Evolutionary conservation across 2,888 invertebrate genomes (phyloP).

Genomic region (Cataglyphis altisquamis): DNA sequence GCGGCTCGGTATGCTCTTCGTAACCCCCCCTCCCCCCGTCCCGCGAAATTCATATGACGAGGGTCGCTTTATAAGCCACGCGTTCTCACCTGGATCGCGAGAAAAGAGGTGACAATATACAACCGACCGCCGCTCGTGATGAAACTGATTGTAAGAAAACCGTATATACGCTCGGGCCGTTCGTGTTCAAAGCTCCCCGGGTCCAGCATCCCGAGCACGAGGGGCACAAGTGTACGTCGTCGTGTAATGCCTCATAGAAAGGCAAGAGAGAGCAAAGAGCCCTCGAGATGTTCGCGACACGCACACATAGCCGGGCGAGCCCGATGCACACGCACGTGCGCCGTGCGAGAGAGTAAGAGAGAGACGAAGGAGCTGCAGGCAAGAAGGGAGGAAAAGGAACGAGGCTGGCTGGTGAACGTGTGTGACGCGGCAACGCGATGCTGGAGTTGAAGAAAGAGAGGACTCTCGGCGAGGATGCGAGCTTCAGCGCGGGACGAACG

Average conservation of each 20-base stretch:
- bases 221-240: constrained; percentile 80
- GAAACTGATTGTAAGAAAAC: constrained; percentile 80
- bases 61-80: constrained; percentile 10
- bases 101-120: constrained; percentile 75
- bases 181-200: constrained; percentile 42
- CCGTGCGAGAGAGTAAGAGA: constrained; percentile 34
- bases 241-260: constrained; percentile 81
- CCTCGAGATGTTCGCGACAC: constrained; percentile 52
- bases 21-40: no score
- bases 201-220: constrained; percentile 73
- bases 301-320: constrained; percentile 21
- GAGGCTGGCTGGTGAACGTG: constrained; percentile 43
- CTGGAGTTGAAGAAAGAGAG: constrained; percentile 49
- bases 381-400: not conserved
- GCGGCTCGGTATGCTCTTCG: no score
- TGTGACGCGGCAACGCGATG: constrained; percentile 55
- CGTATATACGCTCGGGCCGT: constrained; percentile 62
- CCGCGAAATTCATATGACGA: constrained; percentile 38
- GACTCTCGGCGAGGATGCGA: constrained; percentile 26
- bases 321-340: constrained; percentile 38
- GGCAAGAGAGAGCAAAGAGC: constrained; percentile 65
- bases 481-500: constrained; percentile 42
- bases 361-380: not conserved
- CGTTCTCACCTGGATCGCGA: constrained; percentile 50
- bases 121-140: constrained; percentile 75